phyloP scores from a whole-genome alignment of 2,113 vertebrate species.

The Heloderma charlesbogerti region DNA sequence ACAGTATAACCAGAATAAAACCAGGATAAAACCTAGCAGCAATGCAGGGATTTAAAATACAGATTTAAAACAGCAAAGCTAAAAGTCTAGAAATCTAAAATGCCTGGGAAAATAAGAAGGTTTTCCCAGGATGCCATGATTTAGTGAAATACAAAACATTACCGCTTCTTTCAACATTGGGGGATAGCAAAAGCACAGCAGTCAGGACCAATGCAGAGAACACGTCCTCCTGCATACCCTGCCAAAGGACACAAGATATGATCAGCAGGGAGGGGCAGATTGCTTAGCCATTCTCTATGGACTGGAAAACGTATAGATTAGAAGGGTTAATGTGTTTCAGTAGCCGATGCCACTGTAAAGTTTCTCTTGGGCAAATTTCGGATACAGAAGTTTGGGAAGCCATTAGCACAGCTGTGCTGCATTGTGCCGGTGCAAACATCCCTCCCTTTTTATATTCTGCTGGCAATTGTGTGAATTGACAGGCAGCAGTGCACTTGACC shows the following conservation, averaged over 20 bases:
- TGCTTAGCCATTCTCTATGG: not conserved
- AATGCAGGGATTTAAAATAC: too few relatives aligned
- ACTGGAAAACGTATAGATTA: constrained; percentile 10
- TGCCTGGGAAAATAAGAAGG: too few relatives aligned
- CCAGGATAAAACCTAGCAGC: too few relatives aligned
- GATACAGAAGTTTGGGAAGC: constrained; percentile 56
- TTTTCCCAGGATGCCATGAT: not conserved
- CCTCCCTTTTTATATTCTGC: constrained; percentile 60
- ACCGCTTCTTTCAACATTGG: not conserved
- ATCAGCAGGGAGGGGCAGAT: not conserved
- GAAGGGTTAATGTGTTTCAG: constrained; percentile 50
- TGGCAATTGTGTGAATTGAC: constrained; percentile 55
- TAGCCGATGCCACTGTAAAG: constrained; percentile 53
- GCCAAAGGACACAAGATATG: not conserved
- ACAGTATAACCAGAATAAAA: too few relatives aligned
- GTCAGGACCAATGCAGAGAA: not conserved
- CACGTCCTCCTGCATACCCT: not conserved
- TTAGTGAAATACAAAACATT: not conserved
- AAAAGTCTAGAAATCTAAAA: too few relatives aligned
- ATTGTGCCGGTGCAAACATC: constrained; percentile 12
- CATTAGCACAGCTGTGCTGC: constrained; percentile 55
- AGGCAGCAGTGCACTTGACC: constrained; percentile 62
- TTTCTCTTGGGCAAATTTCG: constrained; percentile 63
- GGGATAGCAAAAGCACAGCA: not conserved
- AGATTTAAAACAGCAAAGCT: too few relatives aligned